phyloP scores from a whole-genome alignment of 1,140 invertebrate genomes.

The Lysiphlebus fabarum region DNA sequence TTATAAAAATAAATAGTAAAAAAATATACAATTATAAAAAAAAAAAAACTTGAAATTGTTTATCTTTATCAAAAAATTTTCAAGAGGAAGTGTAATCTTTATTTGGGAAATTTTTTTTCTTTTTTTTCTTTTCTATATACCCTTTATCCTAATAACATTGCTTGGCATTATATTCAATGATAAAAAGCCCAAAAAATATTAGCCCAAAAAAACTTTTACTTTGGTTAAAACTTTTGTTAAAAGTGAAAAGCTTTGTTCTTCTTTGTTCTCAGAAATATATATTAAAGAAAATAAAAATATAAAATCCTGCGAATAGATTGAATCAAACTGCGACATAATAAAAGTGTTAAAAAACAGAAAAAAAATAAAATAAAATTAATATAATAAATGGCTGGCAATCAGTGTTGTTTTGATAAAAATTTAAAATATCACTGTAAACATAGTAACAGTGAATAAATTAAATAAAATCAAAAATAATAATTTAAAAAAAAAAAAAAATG shows the following conservation, averaged over 20 bases:
- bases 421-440: too few species aligned
- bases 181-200: not conserved
- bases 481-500: too few species aligned
- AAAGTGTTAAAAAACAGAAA: too few species aligned
- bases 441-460: too few species aligned
- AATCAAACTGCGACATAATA: too few species aligned
- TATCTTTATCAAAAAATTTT: slow-evolving; percentile 16
- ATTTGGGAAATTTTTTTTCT: slow-evolving; percentile 7
- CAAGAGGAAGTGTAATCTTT: not conserved
- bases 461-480: too few species aligned
- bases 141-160: not conserved
- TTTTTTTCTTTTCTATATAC: not conserved
- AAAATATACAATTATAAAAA: not conserved
- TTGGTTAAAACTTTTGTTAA: not conserved
- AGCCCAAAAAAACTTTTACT: slow-evolving; percentile 8
- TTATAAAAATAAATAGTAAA: too few species aligned
- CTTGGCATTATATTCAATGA: not conserved
- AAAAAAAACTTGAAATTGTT: slow-evolving; percentile 11
- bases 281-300: not conserved
- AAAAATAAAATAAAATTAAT: too few species aligned
- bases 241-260: not conserved
- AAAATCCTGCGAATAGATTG: too few species aligned
- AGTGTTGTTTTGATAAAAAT: too few species aligned
- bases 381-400: too few species aligned
- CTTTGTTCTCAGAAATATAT: not conserved